Evolutionary conservation across 2,113 vertebrate species (phyloP).

Genomic region (Gopherus evgoodei): DNA sequence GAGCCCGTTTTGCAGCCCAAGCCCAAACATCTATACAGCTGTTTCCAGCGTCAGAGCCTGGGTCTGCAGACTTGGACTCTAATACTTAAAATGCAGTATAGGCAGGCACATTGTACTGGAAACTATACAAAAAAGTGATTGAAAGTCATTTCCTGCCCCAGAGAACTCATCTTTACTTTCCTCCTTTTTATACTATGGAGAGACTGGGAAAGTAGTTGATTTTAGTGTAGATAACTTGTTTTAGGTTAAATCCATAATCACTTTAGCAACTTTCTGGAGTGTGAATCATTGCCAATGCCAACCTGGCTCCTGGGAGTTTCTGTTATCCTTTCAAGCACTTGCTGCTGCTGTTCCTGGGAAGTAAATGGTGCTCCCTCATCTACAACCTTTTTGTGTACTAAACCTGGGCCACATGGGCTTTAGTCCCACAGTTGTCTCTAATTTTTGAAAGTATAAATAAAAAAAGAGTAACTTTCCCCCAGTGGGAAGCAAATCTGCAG

Average conservation of each 20-base stretch:
- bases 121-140: fast-evolving
- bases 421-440: not conserved
- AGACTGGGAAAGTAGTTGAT: not conserved
- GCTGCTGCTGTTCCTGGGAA: not conserved
- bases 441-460: not conserved
- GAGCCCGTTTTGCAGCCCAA: not conserved
- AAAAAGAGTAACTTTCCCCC: not conserved
- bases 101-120: too few species aligned
- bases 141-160: not conserved
- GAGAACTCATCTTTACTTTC: not conserved
- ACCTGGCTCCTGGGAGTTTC: conserved; percentile 26
- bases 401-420: conserved; percentile 3
- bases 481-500: not conserved
- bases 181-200: not conserved
- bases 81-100: not conserved
- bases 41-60: not conserved
- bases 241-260: not conserved
- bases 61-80: too few species aligned
- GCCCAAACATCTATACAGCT: not conserved
- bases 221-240: not conserved
- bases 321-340: conserved; percentile 31
- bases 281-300: conserved; percentile 34
- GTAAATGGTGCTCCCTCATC: not conserved
- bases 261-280: not conserved
- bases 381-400: conserved; percentile 20